Conservation (phyloP, 2,888 invertebrate genomes). For the Hypselothyrea guttata region DNA sequence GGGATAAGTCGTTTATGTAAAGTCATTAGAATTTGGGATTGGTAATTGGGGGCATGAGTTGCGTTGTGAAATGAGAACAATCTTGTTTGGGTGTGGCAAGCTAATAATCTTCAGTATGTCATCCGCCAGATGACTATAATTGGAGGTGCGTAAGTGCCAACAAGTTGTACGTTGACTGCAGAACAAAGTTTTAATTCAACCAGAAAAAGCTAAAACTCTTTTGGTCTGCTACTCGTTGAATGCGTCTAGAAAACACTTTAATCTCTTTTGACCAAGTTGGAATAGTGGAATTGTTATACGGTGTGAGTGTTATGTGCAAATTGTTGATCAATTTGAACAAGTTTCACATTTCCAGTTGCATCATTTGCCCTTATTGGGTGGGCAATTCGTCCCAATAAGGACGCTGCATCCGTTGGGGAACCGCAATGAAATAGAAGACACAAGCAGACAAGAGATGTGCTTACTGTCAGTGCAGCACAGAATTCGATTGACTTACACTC, state of each 20-base stretch:
- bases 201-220: no score
- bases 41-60: slow-evolving; percentile 12
- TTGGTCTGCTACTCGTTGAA: no score
- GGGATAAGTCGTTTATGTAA: slow-evolving; percentile 27
- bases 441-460: no score
- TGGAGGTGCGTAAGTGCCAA: not conserved
- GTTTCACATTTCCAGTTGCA: slow-evolving; percentile 41
- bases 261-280: no score
- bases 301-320: slow-evolving; percentile 48
- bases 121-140: no score
- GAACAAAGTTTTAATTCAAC: no score
- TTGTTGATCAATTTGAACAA: slow-evolving; percentile 57
- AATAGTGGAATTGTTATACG: not conserved
- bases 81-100: slow-evolving; percentile 31
- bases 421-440: no score
- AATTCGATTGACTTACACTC: no score
- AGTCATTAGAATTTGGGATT: slow-evolving; percentile 19
- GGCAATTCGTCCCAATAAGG: slow-evolving; percentile 20
- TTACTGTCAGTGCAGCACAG: no score
- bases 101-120: slow-evolving; percentile 16
- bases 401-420: no score
- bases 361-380: slow-evolving; percentile 58
- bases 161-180: not conserved
- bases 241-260: no score
- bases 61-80: not conserved